Conservation (phyloP, 2,888 invertebrate species). For the Mellilla xanthometata region DNA sequence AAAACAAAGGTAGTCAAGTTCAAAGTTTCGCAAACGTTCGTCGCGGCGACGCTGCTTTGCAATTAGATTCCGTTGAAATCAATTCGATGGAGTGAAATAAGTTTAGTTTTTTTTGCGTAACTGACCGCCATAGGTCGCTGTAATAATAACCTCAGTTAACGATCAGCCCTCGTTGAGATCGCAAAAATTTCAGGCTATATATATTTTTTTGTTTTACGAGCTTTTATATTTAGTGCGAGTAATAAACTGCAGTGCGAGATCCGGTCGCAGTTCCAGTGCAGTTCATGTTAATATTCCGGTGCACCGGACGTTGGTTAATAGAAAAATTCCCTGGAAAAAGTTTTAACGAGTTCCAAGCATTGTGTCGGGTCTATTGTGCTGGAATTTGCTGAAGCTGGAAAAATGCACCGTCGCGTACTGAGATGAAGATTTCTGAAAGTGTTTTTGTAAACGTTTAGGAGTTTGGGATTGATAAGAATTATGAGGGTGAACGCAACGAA, state of each 20-base stretch:
- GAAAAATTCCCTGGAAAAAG: conserved; percentile 34
- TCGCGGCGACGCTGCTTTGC: conserved; percentile 20
- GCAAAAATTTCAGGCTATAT: conserved; percentile 19
- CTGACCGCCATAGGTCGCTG: conserved; percentile 38
- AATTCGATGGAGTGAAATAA: conserved; percentile 46
- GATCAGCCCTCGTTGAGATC: conserved; percentile 31
- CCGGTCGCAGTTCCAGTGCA: conserved; percentile 10
- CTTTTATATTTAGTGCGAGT: too few species aligned
- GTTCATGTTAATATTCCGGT: conserved; percentile 27
- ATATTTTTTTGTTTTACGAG: background rate
- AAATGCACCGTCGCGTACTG: conserved; percentile 44
- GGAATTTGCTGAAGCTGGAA: conserved; percentile 29
- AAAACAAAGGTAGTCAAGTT: conserved; percentile 10
- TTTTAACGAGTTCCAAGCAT: conserved; percentile 57
- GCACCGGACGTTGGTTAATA: conserved; percentile 27
- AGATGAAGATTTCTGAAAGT: conserved; percentile 43
- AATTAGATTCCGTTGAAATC: conserved; percentile 39
- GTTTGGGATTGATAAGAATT: conserved; percentile 33
- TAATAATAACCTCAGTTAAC: conserved; percentile 40
- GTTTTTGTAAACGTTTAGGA: conserved; percentile 31
- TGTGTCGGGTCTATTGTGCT: conserved; percentile 50
- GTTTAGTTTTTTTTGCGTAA: conserved; percentile 46
- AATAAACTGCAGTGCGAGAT: too few species aligned
- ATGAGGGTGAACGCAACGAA: conserved; percentile 48
- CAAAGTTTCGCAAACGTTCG: conserved; percentile 15